Evolutionary conservation across 2,888 invertebrate species (phyloP).

Genomic region (Bugulina stolonifera): DNA sequence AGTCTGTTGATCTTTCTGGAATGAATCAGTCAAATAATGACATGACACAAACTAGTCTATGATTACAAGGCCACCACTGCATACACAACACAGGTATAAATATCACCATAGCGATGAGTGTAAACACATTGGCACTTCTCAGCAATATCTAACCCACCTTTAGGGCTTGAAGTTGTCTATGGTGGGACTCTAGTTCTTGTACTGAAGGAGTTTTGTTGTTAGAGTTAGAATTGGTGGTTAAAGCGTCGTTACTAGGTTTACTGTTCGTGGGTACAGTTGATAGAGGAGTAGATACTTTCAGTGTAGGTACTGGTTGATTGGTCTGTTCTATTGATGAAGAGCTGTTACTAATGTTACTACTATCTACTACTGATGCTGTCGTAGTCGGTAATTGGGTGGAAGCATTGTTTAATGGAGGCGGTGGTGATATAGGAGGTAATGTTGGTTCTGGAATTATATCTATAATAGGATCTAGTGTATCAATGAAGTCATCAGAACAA

Average conservation of each 20-base stretch:
- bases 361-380: too few relatives aligned
- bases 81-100: too few relatives aligned
- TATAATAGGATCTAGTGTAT: constrained; percentile 14
- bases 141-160: constrained; percentile 25
- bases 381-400: not conserved
- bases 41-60: too few relatives aligned
- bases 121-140: too few relatives aligned
- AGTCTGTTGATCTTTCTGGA: not conserved
- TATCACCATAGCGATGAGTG: too few relatives aligned
- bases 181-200: not conserved
- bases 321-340: not conserved
- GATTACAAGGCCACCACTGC: too few relatives aligned
- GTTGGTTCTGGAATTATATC: constrained; percentile 16
- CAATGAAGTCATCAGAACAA: not conserved
- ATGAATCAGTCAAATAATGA: not conserved
- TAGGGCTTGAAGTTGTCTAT: constrained; percentile 7
- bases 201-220: not conserved
- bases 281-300: not conserved
- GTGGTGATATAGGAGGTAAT: not conserved
- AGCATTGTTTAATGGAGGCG: not conserved
- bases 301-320: not conserved
- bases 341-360: too few relatives aligned
- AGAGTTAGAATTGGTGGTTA: not conserved
- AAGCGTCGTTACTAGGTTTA: not conserved
- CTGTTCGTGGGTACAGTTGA: not conserved